phyloP scores from a whole-genome alignment of 2,888 invertebrate species.

The Cabera pusaria region DNA sequence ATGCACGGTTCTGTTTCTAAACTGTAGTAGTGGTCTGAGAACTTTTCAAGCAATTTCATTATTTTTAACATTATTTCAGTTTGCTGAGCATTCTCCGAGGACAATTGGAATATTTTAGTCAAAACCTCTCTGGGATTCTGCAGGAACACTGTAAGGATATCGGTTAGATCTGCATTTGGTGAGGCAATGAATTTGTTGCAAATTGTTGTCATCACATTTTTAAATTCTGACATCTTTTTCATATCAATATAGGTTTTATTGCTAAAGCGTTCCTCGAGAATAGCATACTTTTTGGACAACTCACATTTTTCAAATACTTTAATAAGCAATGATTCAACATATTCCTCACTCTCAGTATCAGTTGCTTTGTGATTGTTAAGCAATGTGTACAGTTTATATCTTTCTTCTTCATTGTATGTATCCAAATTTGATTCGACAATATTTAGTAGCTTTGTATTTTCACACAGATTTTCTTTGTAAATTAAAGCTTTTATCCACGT shows the following conservation, averaged over 20 bases:
- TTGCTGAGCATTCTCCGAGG: slow-evolving; percentile 58
- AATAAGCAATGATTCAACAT: slow-evolving; percentile 43
- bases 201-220: slow-evolving; percentile 49
- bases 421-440: slow-evolving; percentile 46
- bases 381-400: slow-evolving; percentile 45
- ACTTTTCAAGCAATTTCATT: slow-evolving; percentile 55
- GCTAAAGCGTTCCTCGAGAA: slow-evolving; percentile 53
- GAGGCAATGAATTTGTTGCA: slow-evolving; percentile 65
- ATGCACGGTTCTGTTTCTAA: slow-evolving; percentile 61
- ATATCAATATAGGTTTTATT: slow-evolving; percentile 49
- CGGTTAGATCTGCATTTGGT: slow-evolving; percentile 48
- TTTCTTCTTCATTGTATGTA: slow-evolving; percentile 48
- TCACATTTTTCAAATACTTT: slow-evolving; percentile 56
- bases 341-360: slow-evolving; percentile 38
- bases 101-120: slow-evolving; percentile 56
- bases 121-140: slow-evolving; percentile 63
- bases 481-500: slow-evolving; percentile 62
- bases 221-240: slow-evolving; percentile 45
- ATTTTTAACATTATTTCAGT: slow-evolving; percentile 59
- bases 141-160: slow-evolving; percentile 58
- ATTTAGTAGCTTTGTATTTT: slow-evolving; percentile 46
- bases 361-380: slow-evolving; percentile 40
- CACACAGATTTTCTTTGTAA: slow-evolving; percentile 51
- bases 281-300: slow-evolving; percentile 43
- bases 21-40: slow-evolving; percentile 57